These are phyloP conservation scores for Toxotes lorentzi DNA, from an alignment of 2,797 vertebrate species.

Conservation along the genomic window DNA sequence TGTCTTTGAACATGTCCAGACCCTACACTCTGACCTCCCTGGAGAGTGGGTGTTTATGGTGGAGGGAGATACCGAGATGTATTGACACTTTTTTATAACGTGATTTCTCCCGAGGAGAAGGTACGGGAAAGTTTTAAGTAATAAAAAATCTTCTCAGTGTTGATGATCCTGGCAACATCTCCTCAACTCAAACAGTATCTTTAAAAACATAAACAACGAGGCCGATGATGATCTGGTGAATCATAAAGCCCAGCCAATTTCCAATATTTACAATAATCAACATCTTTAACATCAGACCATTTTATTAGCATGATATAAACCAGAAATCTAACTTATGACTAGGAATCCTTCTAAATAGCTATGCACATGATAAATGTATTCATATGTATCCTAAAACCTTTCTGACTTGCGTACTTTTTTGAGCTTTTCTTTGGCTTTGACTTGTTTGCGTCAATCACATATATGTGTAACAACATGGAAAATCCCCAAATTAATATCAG, in stretches of 20 bases:
- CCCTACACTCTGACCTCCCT: conserved; percentile 14
- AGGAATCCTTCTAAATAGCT: not conserved
- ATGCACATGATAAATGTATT: not conserved
- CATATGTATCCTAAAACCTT: not conserved
- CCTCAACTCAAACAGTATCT: not conserved
- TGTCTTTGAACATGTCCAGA: conserved; percentile 23
- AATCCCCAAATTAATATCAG: not conserved
- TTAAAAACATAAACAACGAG: not conserved
- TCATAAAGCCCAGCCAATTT: not conserved
- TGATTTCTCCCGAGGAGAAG: not conserved
- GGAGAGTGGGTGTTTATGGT: not conserved
- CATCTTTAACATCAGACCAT: conserved; percentile 1
- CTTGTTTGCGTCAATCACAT: not conserved
- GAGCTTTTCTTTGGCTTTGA: conserved; percentile 2
- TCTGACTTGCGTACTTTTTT: not conserved
- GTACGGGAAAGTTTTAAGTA: not conserved
- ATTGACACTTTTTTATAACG: not conserved
- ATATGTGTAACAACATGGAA: not conserved
- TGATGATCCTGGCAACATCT: not conserved
- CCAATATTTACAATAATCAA: conserved; percentile 2
- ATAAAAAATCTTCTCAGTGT: not conserved
- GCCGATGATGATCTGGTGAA: not conserved
- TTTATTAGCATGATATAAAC: conserved; percentile 11
- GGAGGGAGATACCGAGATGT: not conserved
- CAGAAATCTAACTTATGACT: not conserved